These are phyloP conservation scores for Delia radicum DNA, from an alignment of 1,140 invertebrate species.

Conservation along the genomic window DNA sequence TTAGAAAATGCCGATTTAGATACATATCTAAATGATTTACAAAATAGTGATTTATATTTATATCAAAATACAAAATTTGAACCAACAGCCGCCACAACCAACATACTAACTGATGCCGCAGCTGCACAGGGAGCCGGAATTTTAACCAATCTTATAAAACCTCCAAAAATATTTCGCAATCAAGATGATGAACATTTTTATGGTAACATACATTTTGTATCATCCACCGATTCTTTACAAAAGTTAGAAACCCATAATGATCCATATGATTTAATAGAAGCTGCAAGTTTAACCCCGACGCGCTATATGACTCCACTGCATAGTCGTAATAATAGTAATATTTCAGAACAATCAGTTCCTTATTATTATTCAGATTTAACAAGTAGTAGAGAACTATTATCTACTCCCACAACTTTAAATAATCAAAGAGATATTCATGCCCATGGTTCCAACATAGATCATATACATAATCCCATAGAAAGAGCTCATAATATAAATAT, in stretches of 20 bases:
- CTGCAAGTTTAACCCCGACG: slow-evolving; percentile 29
- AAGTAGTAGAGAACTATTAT: slow-evolving; percentile 34
- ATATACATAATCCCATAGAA: slow-evolving; percentile 77
- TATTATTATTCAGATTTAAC: slow-evolving; percentile 87
- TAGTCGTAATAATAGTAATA: slow-evolving; percentile 53
- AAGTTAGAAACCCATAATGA: slow-evolving; percentile 12
- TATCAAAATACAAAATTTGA: slow-evolving; percentile 37
- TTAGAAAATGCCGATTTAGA: slow-evolving; percentile 63
- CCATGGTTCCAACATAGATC: slow-evolving; percentile 65
- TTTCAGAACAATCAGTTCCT: slow-evolving; percentile 67
- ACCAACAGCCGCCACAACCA: slow-evolving; percentile 12
- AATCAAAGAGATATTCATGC: slow-evolving; percentile 65
- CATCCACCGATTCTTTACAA: slow-evolving; percentile 51
- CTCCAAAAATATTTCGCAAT: slow-evolving; percentile 51
- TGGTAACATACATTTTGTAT: slow-evolving; percentile 53
- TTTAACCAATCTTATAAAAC: slow-evolving; percentile 48
- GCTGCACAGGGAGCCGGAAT: slow-evolving; percentile 34
- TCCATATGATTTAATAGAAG: slow-evolving; percentile 17
- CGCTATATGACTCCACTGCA: slow-evolving; percentile 40
- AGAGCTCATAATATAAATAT: slow-evolving; percentile 55
- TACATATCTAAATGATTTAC: slow-evolving; percentile 66
- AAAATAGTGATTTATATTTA: slow-evolving; percentile 56
- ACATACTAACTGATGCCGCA: slow-evolving; percentile 36
- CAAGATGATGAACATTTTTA: slow-evolving; percentile 51
- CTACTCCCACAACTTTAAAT: slow-evolving; percentile 58